Evolutionary conservation across 2,888 invertebrate species (phyloP).

Genomic region (Callimorpha dominula): DNA sequence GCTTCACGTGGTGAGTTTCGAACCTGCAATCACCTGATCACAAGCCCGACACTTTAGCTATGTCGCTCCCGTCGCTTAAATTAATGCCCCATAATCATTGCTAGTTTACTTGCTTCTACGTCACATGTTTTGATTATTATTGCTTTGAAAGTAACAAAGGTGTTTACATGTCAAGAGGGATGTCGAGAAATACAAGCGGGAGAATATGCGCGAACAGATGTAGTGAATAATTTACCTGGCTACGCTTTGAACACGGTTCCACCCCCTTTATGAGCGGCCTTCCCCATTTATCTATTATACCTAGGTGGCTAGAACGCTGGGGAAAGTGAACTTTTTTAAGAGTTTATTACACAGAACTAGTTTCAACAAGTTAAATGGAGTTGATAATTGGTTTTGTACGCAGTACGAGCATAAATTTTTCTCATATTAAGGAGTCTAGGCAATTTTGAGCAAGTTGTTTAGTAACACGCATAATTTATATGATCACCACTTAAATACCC

Average conservation of each 20-base stretch:
- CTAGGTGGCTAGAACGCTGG: constrained; percentile 27
- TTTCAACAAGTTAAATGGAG: constrained; percentile 50
- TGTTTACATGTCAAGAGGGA: constrained; percentile 63
- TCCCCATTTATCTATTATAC: constrained; percentile 47
- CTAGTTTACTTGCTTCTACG: not conserved
- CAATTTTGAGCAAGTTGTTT: not conserved
- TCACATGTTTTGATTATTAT: not conserved
- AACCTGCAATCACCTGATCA: too few species aligned
- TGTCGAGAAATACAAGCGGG: constrained; percentile 49
- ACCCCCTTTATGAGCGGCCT: constrained; percentile 55
- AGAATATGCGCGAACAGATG: constrained; percentile 62
- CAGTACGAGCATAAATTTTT: constrained; percentile 10
- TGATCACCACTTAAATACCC: not conserved
- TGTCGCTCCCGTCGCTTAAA: not conserved
- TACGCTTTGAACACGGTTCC: constrained; percentile 61
- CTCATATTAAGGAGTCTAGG: not conserved
- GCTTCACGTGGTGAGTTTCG: too few species aligned
- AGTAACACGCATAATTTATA: not conserved
- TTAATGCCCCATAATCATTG: not conserved
- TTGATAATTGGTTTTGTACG: constrained; percentile 44
- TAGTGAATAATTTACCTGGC: constrained; percentile 71
- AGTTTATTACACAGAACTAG: constrained; percentile 52
- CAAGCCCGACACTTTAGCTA: not conserved
- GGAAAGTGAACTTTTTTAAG: constrained; percentile 47
- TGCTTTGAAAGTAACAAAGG: constrained; percentile 41